Conservation (phyloP, 1,140 invertebrate species). For the Calosoma granatense region DNA sequence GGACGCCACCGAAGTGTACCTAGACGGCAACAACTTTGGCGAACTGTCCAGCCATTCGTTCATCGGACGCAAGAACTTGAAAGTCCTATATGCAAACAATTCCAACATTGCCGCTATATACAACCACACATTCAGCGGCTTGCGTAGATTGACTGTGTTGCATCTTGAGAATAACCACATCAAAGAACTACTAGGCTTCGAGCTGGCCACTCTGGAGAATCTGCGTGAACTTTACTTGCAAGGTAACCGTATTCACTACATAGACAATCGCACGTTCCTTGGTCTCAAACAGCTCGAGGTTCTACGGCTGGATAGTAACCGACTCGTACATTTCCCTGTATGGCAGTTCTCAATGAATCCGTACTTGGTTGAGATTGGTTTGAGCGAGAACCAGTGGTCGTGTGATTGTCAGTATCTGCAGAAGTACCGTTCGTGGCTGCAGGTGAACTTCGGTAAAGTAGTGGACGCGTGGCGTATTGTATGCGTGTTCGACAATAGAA, state of each 20-base stretch:
- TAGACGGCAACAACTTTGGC: constrained; percentile 82
- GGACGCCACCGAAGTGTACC: constrained; percentile 88
- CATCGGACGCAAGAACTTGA: constrained; percentile 79
- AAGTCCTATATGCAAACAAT: constrained; percentile 78
- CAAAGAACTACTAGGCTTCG: constrained; percentile 67
- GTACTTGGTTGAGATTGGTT: constrained; percentile 64
- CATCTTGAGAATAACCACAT: constrained; percentile 81
- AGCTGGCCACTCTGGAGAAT: constrained; percentile 70
- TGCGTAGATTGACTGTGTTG: constrained; percentile 62
- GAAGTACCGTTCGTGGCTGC: constrained; percentile 66
- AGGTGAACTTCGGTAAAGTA: constrained; percentile 60
- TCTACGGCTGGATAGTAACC: constrained; percentile 74
- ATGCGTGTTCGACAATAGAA: constrained; percentile 56
- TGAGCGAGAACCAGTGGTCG: constrained; percentile 81
- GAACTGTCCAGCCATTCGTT: constrained; percentile 82
- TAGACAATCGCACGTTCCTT: constrained; percentile 76
- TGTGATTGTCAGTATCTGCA: constrained; percentile 79
- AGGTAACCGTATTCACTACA: constrained; percentile 71
- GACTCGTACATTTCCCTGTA: constrained; percentile 64
- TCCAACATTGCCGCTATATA: constrained; percentile 74
- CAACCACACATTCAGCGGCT: constrained; percentile 83
- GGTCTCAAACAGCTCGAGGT: constrained; percentile 72
- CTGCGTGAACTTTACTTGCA: constrained; percentile 79
- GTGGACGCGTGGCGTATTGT: constrained; percentile 55
- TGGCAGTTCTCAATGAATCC: constrained; percentile 66